Evolutionary conservation across 2,888 invertebrate genomes (phyloP), one percentile per base, ranked within the genome.

Genomic region (Eulithis prunata): DNA sequence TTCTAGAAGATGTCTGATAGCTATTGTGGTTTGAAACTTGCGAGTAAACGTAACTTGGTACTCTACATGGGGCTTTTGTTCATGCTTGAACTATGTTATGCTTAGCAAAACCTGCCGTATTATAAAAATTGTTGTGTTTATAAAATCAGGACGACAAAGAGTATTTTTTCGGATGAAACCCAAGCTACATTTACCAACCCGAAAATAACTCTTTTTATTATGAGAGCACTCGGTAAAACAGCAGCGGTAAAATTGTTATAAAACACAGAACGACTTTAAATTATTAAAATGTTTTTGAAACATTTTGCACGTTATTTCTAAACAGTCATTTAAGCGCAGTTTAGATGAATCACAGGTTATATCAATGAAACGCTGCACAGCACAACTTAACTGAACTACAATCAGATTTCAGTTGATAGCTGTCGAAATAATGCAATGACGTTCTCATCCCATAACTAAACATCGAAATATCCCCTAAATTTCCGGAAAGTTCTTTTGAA

Each of bases 161-260:
- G 72, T 70, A 21, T 43, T 56, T 56, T 71, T 68, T 49, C 32
- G 8, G 71, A 72, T 69, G 62, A 71, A 68, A 70, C 71, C 70
- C 61, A 38, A 74, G 68, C 71, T 81, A 72, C 43, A 41, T 43
- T 62, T 51, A 78, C 77, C 75, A 75, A 74, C 70, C 70, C 72
- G 71, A 71, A 71, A 75, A 21, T 72, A 78, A 77, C 70, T 77
- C 70, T 75, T 79, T 79, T 77, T 21, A 76, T 77, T 78, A 74
- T 71, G 75, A 74, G 68, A 71, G 71, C 71, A 66, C 60, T 71
- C 56, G 60, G 68, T 71, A 58, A 72, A 72, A 75, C 71, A 67
- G 67, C 68, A 71, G 72, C 72, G 72, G 75, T 76, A 76, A 74
- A 73, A 73, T 75, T 71, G 71, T 72, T 72, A 68, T 75, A 69